A percentile compares a stretch with the other conserved stretches of the same genome.
Conservation (phyloP, 2,797 vertebrate species). For the Coreius guichenoti region DNA sequence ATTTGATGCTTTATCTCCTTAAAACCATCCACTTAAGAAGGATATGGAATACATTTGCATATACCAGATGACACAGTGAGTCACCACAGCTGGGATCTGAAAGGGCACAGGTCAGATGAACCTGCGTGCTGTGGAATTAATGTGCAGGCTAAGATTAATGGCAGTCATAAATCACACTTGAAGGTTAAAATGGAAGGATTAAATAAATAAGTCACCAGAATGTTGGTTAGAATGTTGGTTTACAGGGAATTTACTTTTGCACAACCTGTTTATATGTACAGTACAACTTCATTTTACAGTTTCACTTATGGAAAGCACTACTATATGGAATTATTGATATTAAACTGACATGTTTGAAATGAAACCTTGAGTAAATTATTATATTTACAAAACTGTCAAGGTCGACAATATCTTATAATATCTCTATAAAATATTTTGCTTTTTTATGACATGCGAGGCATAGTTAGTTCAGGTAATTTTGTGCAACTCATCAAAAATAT, state of each 20-base stretch:
- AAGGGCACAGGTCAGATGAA: slow-evolving; percentile 35
- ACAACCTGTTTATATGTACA: neutral
- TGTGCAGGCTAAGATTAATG: slow-evolving; percentile 47
- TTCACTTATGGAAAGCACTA: neutral
- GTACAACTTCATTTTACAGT: neutral
- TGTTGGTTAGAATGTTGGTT: neutral
- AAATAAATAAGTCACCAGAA: slow-evolving; percentile 25
- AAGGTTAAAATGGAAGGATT: slow-evolving; percentile 37
- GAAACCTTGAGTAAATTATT: neutral
- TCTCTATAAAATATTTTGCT: neutral
- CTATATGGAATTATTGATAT: neutral
- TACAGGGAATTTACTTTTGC: neutral
- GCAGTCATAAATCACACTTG: slow-evolving; percentile 47
- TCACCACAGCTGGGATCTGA: slow-evolving; percentile 27
- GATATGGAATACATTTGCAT: slow-evolving; percentile 15
- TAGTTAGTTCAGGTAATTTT: neutral
- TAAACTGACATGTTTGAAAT: neutral
- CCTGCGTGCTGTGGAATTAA: slow-evolving; percentile 23
- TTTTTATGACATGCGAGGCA: neutral
- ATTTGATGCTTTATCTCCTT: slow-evolving; percentile 24
- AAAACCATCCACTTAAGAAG: slow-evolving; percentile 25
- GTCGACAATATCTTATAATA: neutral
- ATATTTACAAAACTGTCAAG: neutral
- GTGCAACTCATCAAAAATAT: neutral
- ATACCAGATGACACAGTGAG: slow-evolving; percentile 36